Percentiles rank a stretch among this genome's conserved stretches.
Conservation (phyloP, 2,888 invertebrate species). For the Agriopis aurantiaria region DNA sequence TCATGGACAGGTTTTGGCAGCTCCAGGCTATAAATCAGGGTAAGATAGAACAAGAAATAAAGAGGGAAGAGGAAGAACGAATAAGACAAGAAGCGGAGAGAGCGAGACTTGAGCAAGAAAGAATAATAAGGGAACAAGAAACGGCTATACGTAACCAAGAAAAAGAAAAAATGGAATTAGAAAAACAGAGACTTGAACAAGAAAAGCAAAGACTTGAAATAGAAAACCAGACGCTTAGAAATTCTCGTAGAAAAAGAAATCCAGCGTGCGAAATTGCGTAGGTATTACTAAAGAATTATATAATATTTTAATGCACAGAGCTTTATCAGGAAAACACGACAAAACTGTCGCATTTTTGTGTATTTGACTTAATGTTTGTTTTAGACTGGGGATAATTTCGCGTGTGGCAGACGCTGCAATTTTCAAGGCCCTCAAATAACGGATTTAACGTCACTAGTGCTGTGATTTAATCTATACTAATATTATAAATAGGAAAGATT, state of each 20-base stretch:
- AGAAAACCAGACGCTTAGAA: constrained; percentile 6
- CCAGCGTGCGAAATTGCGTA: constrained; percentile 3
- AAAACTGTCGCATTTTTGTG: not conserved
- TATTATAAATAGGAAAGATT: too few relatives aligned
- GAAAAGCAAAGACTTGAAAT: constrained; percentile 1
- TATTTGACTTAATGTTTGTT: constrained; percentile 4
- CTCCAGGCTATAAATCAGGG: constrained; percentile 9
- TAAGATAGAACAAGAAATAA: constrained; percentile 16
- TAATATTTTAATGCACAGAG: not conserved
- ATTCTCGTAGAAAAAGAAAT: not conserved
- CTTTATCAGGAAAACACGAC: too few relatives aligned
- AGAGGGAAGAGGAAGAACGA: not conserved
- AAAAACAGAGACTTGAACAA: constrained; percentile 6
- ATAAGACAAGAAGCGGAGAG: too few relatives aligned
- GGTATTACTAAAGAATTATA: constrained; percentile 8
- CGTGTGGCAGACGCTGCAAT: not conserved
- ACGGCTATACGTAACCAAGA: not conserved
- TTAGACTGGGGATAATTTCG: constrained; percentile 1
- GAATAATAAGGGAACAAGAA: constrained; percentile 14
- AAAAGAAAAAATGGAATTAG: not conserved
- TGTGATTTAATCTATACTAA: too few relatives aligned
- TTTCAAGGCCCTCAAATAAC: not conserved
- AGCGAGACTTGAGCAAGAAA: constrained; percentile 6
- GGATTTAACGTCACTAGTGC: not conserved
- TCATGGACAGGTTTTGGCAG: constrained; percentile 7